phyloP scores from a whole-genome alignment of 2,888 invertebrate species.

The Scotopteryx bipunctaria region DNA sequence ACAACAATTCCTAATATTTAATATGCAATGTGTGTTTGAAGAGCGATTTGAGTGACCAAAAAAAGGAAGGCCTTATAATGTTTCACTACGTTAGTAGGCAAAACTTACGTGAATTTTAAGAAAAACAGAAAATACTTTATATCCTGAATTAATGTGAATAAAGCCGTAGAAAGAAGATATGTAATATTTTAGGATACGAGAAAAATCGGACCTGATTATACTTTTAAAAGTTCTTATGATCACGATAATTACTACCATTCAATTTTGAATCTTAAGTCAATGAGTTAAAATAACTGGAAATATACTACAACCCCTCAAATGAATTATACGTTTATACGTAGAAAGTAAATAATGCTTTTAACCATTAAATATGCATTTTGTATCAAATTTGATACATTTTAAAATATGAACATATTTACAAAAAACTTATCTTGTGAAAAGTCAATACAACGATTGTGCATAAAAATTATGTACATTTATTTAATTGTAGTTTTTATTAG shows the following conservation, averaged over 20 bases:
- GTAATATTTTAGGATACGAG: too few relatives aligned
- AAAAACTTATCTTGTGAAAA: background rate
- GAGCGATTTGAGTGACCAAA: too few relatives aligned
- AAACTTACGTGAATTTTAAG: too few relatives aligned
- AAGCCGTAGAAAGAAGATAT: too few relatives aligned
- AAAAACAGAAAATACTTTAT: too few relatives aligned
- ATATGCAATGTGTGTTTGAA: background rate
- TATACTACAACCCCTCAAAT: background rate
- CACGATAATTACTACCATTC: background rate
- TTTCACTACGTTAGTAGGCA: too few relatives aligned
- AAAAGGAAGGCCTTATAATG: too few relatives aligned
- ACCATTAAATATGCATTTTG: background rate
- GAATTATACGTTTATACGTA: background rate
- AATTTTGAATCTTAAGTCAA: constrained; percentile 1
- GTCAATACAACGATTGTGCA: constrained; percentile 28
- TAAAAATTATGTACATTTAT: constrained; percentile 11
- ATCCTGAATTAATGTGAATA: too few relatives aligned
- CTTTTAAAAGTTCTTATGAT: too few relatives aligned
- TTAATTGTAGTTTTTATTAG: constrained; percentile 12
- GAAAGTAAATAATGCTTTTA: background rate
- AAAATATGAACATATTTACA: background rate
- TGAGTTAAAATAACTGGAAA: background rate
- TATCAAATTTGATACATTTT: background rate
- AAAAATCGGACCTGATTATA: too few relatives aligned
- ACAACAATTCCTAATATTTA: background rate